phyloP scores from a whole-genome alignment of 2,888 invertebrate genomes.

The Phyllotreta cruciferae region DNA sequence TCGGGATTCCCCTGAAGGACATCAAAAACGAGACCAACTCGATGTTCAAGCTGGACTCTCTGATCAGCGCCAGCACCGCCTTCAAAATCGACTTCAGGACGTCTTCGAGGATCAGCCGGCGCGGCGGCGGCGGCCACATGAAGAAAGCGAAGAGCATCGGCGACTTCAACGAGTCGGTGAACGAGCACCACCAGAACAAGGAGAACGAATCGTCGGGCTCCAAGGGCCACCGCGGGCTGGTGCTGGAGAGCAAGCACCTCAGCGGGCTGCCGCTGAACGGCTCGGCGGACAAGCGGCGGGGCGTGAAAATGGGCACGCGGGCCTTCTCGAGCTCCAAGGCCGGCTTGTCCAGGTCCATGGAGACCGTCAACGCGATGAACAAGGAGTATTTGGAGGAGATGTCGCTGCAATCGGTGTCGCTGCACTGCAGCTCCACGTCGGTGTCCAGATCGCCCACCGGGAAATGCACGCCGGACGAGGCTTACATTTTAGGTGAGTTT shows the following conservation, averaged over 20 bases:
- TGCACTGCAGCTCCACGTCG: conserved; percentile 57
- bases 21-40: conserved; percentile 60
- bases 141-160: conserved; percentile 65
- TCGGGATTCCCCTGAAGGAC: conserved; percentile 64
- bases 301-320: conserved; percentile 80
- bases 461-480: conserved; percentile 61
- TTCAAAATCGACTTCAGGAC: conserved; percentile 56
- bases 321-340: conserved; percentile 62
- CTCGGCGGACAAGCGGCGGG: conserved; percentile 61
- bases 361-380: conserved; percentile 53
- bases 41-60: conserved; percentile 56
- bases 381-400: conserved; percentile 56
- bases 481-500: conserved; percentile 64
- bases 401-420: conserved; percentile 56
- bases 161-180: conserved; percentile 58
- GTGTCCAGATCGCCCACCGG: conserved; percentile 50
- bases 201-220: conserved; percentile 71
- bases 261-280: conserved; percentile 48
- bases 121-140: conserved; percentile 38
- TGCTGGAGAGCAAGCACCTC: conserved; percentile 54
- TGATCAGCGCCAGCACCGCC: conserved; percentile 56
- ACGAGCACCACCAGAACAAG: conserved; percentile 70
- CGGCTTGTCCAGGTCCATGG: conserved; percentile 57
- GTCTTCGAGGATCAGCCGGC: conserved; percentile 44
- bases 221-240: conserved; percentile 43